phyloP scores from a whole-genome alignment of 2,113 vertebrate genomes.

The Notarius quadriscutis region DNA sequence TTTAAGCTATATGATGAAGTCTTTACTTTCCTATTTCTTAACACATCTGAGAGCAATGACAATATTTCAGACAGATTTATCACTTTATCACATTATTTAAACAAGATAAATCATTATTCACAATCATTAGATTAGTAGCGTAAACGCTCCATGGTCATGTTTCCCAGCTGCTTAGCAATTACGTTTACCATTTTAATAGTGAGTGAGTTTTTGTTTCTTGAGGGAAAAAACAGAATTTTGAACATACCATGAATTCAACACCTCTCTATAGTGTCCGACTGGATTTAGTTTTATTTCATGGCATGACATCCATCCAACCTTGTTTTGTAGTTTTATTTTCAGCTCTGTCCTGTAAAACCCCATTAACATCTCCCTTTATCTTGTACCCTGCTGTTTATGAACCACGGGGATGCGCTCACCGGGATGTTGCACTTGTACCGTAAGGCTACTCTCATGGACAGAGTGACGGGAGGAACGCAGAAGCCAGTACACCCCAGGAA shows the following conservation, averaged over 20 bases:
- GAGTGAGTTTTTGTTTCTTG: too few species aligned
- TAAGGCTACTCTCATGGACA: slow-evolving; percentile 46
- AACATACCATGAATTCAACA: too few species aligned
- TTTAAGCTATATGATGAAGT: neutral
- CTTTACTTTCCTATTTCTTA: neutral
- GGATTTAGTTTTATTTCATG: neutral
- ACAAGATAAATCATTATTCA: neutral
- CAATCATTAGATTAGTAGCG: neutral
- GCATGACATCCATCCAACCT: neutral
- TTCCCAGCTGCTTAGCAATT: neutral
- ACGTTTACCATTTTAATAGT: neutral
- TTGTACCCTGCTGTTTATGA: neutral
- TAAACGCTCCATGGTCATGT: neutral
- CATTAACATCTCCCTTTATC: neutral
- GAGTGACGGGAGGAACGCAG: slow-evolving; percentile 37
- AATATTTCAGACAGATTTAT: neutral
- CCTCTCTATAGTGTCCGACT: too few species aligned
- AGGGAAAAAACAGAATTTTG: too few species aligned
- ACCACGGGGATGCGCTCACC: slow-evolving; percentile 12
- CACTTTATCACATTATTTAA: neutral
- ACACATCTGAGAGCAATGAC: neutral
- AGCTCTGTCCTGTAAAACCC: neutral
- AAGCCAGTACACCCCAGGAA: neutral
- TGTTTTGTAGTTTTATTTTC: neutral
- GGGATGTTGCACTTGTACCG: slow-evolving; percentile 44